Evolutionary conservation across 1,140 invertebrate species (phyloP).

Genomic region (Caenorhabditis tropicalis): DNA sequence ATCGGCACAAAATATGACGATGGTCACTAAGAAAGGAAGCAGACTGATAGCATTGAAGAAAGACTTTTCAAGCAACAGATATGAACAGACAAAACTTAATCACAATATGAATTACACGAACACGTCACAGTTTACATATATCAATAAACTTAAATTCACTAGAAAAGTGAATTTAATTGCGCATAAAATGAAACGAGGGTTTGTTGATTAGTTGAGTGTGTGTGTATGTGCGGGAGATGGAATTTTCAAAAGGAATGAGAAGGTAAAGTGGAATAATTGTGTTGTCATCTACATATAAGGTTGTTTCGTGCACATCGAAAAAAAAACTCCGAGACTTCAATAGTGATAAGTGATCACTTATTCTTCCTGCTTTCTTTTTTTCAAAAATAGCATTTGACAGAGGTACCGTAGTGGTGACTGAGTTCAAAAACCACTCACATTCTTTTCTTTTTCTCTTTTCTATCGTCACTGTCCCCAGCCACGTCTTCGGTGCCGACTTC

Average conservation of each 20-base stretch:
- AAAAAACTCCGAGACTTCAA: no score
- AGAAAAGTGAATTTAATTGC: neutral
- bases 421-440: conserved; percentile 35
- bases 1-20: conserved; percentile 1
- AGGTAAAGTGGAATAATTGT: neutral
- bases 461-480: conserved; percentile 18
- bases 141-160: neutral
- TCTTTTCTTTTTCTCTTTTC: conserved; percentile 16
- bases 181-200: neutral
- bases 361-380: neutral
- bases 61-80: neutral
- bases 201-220: conserved; percentile 22
- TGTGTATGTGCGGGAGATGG: neutral
- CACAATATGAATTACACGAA: neutral
- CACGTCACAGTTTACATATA: neutral
- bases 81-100: neutral
- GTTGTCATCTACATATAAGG: neutral
- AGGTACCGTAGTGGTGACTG: neutral
- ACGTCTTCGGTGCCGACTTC: neutral
- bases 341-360: no score
- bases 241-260: neutral
- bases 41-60: neutral
- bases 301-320: neutral
- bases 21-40: neutral
- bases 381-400: no score